These are phyloP conservation scores for Drosophila kanekoi DNA, from an alignment of 2,888 invertebrate genomes.

Conservation along the genomic window DNA sequence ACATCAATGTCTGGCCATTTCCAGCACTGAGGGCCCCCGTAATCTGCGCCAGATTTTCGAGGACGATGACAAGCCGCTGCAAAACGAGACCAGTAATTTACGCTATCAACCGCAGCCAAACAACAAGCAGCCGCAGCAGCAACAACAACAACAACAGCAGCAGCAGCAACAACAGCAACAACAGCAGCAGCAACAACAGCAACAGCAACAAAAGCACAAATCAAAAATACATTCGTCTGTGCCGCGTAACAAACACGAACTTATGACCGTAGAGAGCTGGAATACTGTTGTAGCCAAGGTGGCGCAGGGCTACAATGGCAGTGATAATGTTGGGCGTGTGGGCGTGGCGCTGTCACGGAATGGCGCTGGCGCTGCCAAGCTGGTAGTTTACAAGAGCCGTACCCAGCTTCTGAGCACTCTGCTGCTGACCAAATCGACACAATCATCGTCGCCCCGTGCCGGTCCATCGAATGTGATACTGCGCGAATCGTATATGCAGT, in stretches of 20 bases:
- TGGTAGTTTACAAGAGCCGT: constrained; percentile 74
- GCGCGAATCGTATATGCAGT: constrained; percentile 74
- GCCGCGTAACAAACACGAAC: background rate
- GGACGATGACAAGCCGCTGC: constrained; percentile 48
- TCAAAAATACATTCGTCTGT: background rate
- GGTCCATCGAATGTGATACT: constrained; percentile 40
- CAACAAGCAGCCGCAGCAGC: background rate
- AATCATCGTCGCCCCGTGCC: constrained; percentile 8
- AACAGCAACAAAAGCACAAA: background rate
- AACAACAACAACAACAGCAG: background rate
- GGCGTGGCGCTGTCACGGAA: constrained; percentile 85
- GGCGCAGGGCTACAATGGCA: constrained; percentile 36
- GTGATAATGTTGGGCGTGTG: constrained; percentile 81
- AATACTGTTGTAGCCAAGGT: constrained; percentile 52
- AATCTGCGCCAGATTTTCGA: constrained; percentile 52
- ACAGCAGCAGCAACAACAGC: background rate
- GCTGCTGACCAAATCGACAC: constrained; percentile 41
- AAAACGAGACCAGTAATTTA: constrained; percentile 39
- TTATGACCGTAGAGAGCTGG: constrained; percentile 18
- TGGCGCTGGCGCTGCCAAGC: constrained; percentile 43
- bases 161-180: background rate
- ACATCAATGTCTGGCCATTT: background rate
- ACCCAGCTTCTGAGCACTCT: constrained; percentile 60
- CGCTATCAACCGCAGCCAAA: constrained; percentile 46
- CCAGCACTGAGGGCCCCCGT: constrained; percentile 25